Conservation (phyloP, 2,113 vertebrate species). For the Trogon surrucura region DNA sequence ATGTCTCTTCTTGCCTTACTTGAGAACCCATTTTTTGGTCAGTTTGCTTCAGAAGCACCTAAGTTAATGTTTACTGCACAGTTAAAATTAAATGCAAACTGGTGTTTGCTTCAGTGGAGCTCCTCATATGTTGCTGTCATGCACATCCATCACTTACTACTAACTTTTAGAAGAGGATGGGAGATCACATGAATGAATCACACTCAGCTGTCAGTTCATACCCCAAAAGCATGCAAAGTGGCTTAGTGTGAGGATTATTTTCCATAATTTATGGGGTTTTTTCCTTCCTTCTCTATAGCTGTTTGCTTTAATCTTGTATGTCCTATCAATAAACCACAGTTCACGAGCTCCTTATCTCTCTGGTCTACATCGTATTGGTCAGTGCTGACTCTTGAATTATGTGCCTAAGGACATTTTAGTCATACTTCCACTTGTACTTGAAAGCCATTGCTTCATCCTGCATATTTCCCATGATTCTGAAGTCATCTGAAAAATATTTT, state of each 20-base stretch:
- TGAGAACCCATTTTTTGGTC: not conserved
- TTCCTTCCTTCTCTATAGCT: conserved; percentile 4
- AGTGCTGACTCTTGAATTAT: conserved; percentile 14
- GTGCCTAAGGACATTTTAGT: conserved; percentile 16
- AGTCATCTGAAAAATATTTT: not conserved
- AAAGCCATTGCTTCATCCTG: conserved; percentile 21
- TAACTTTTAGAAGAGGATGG: not conserved
- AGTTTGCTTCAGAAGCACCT: not conserved
- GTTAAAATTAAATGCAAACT: not conserved
- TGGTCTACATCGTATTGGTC: not conserved
- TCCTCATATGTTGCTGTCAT: not conserved
- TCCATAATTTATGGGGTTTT: not conserved
- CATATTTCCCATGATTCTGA: conserved; percentile 29
- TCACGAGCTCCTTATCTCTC: not conserved
- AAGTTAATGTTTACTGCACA: not conserved
- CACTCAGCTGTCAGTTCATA: not conserved
- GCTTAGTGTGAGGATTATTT: not conserved
- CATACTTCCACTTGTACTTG: not conserved
- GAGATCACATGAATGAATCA: not conserved
- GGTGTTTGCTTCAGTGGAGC: not conserved
- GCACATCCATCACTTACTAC: not conserved
- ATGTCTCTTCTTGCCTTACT: not conserved
- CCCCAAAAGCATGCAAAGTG: not conserved
- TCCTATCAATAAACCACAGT: not conserved
- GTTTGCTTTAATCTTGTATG: not conserved